These are phyloP conservation scores for Malurus melanocephalus DNA, from an alignment of 2,113 vertebrate species.

Conservation along the genomic window DNA sequence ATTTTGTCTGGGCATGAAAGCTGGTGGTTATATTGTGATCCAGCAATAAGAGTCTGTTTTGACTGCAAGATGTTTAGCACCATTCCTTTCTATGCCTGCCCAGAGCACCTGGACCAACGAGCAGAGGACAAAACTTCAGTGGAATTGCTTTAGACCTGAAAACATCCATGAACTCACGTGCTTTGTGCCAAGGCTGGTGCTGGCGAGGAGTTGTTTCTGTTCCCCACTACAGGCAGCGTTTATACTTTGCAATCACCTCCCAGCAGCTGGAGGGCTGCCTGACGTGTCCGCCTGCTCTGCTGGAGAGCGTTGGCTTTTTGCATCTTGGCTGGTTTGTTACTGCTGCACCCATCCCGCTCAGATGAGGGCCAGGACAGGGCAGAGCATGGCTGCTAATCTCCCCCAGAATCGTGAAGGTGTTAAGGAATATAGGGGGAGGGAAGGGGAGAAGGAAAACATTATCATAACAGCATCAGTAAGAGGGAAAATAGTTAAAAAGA, in stretches of 20 bases:
- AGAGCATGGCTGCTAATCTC: neutral
- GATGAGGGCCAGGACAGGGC: rapidly evolving
- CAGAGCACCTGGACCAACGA: neutral
- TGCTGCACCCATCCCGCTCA: rapidly evolving
- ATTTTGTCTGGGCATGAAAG: constrained; percentile 12
- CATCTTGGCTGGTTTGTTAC: neutral
- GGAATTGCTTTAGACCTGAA: neutral
- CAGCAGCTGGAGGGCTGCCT: neutral
- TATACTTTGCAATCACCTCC: neutral
- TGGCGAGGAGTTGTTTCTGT: neutral
- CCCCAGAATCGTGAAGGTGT: neutral
- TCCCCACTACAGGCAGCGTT: neutral
- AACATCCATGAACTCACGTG: rapidly evolving
- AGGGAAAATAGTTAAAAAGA: neutral
- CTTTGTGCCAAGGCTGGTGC: neutral
- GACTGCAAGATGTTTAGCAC: neutral
- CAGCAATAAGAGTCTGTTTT: neutral
- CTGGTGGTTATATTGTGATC: neutral
- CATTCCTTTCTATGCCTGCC: neutral
- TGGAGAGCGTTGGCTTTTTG: rapidly evolving
- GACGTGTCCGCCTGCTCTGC: neutral
- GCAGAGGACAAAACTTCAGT: neutral
- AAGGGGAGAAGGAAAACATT: rapidly evolving
- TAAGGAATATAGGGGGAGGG: neutral
- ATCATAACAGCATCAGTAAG: neutral